These are phyloP conservation scores for Cactoblastis cactorum DNA, from an alignment of 2,888 invertebrate species.

Conservation along the genomic window DNA sequence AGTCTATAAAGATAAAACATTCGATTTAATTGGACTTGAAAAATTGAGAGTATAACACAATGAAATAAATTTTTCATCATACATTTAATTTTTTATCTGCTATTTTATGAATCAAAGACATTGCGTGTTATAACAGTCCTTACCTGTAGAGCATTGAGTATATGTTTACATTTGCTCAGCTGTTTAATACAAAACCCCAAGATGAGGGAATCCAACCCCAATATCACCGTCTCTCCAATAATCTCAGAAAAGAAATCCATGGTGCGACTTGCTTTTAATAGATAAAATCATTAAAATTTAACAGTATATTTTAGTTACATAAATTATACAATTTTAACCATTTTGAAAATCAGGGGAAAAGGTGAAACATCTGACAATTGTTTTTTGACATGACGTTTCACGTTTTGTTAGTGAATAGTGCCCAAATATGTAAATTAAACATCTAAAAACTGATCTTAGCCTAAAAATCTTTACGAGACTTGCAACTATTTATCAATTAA, in stretches of 20 bases:
- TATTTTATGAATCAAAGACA: no score
- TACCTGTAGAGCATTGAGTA: conserved; percentile 85
- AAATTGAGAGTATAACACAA: no score
- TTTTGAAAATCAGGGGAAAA: neutral
- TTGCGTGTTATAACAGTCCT: no score
- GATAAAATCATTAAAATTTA: neutral
- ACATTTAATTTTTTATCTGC: no score
- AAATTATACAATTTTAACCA: conserved; percentile 4
- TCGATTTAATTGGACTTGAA: no score
- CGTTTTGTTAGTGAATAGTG: no score
- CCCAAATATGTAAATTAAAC: no score
- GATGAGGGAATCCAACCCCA: conserved; percentile 87
- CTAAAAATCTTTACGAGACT: no score
- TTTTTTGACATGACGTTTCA: neutral
- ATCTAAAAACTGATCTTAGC: no score
- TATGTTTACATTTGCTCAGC: conserved; percentile 86
- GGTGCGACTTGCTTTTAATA: conserved; percentile 11
- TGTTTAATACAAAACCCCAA: conserved; percentile 86
- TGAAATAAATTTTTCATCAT: no score
- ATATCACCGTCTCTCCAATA: conserved; percentile 84
- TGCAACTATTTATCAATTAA: no score
- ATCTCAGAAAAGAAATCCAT: conserved; percentile 86
- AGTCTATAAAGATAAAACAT: conserved; percentile 80
- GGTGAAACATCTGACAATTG: no score
- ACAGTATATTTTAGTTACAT: neutral